Base-by-base conservation (phyloP, 2,113 vertebrate genomes). In the Silurus asotus region DNA sequence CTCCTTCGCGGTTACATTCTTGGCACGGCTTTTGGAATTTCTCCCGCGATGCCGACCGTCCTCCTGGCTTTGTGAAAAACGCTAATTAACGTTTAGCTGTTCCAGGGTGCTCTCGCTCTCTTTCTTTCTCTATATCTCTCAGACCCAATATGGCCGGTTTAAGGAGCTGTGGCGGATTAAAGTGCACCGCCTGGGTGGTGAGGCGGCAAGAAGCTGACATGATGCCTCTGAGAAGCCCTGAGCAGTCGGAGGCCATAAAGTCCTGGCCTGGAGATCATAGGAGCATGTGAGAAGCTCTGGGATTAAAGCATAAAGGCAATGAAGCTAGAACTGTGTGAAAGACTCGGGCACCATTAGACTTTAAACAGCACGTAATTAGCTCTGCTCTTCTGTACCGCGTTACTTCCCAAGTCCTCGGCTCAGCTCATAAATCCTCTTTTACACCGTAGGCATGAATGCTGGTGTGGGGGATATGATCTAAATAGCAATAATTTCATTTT, bases 221-320 rank as follows among this genome's bases (percentile, higher is more conserved):
- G 77, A 87, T 87, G 80, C 82, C 79, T 88, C 85, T 84, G 83
- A 82, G 82, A 88, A 77, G 82, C 53, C 74, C 77, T 28, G 20
- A 75, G 81, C 84, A 86, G 87, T 81, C 86, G 64, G 86, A 76
- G 78, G 83, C 75, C 86, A 83, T 85, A 74, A 87, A 81, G 86
- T 67, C 77, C 86, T 88, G 85, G 85, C 87, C 85, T 82, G 55
- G 75, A 88, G 87, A 88, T 89, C 87, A 86, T 81, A 87, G 79
- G 77, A 87, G 82, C 89, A 87, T 82, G 87, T 87, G 85, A 89
- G 37, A 37, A 37, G 86, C 48, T 51, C 77, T 48, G 28, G 48
- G 77, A 37, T 61, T 80, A 61, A 80, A 61, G 56, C 17, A 80
- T 59, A 48, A 80, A 80, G 77, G 59, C 77, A 80, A 80, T 80